phyloP scores from a whole-genome alignment of 2,113 vertebrate species.

The Xenopus laevis region DNA sequence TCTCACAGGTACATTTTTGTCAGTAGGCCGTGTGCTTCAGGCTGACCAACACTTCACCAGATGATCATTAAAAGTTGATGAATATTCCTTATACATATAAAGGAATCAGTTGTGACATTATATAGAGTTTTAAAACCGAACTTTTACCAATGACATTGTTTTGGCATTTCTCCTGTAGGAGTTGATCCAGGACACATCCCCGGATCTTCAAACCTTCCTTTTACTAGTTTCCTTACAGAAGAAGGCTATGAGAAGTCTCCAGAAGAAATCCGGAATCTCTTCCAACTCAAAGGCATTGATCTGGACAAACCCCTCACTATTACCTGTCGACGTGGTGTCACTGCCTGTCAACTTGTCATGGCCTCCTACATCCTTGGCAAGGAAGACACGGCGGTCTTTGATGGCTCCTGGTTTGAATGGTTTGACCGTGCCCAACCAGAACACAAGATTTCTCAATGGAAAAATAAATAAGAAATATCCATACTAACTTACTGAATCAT shows the following conservation, averaged over 20 bases:
- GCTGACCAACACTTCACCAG: too few relatives aligned
- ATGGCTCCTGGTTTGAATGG: constrained; percentile 92
- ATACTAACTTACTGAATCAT: not conserved
- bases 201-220: constrained; percentile 79
- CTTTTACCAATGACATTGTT: too few relatives aligned
- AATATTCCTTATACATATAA: too few relatives aligned
- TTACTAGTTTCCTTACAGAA: constrained; percentile 73
- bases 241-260: constrained; percentile 74
- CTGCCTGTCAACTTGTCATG: constrained; percentile 82
- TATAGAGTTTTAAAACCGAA: too few relatives aligned
- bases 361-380: constrained; percentile 84
- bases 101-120: too few relatives aligned
- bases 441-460: constrained; percentile 76
- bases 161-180: constrained; percentile 57
- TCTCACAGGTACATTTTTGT: too few relatives aligned
- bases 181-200: constrained; percentile 86
- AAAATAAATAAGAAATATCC: constrained; percentile 57
- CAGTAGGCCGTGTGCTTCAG: too few relatives aligned
- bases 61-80: too few relatives aligned
- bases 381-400: constrained; percentile 74
- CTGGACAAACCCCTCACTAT: constrained; percentile 75
- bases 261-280: constrained; percentile 70
- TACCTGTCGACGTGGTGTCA: constrained; percentile 85
- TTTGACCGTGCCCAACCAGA: constrained; percentile 78
- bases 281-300: constrained; percentile 74